Conservation (phyloP, 1,140 invertebrate species). For the Bombyx mandarina region DNA sequence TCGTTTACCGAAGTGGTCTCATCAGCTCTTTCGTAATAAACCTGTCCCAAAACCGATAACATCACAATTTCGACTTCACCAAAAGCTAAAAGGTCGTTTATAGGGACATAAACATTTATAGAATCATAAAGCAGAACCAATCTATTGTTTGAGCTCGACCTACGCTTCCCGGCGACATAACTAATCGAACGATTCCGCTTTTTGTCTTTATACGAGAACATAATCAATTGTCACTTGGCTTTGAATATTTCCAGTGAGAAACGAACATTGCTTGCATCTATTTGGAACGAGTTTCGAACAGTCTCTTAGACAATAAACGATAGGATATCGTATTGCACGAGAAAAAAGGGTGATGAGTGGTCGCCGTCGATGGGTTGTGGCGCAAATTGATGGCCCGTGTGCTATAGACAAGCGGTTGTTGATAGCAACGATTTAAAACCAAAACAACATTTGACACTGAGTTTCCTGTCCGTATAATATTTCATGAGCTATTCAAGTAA, state of each 20-base stretch:
- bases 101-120: constrained; percentile 67
- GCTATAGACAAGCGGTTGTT: constrained; percentile 26
- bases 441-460: constrained; percentile 27
- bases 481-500: constrained; percentile 42
- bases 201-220: constrained; percentile 50
- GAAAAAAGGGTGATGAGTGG: constrained; percentile 66
- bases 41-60: constrained; percentile 48
- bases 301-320: constrained; percentile 48
- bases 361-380: constrained; percentile 37
- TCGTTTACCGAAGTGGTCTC: constrained; percentile 28
- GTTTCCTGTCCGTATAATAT: constrained; percentile 31
- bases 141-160: constrained; percentile 58
- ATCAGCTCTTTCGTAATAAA: constrained; percentile 48
- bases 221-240: constrained; percentile 66
- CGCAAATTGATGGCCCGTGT: constrained; percentile 44
- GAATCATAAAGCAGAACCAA: constrained; percentile 65
- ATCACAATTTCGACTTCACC: constrained; percentile 49
- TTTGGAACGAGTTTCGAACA: constrained; percentile 59
- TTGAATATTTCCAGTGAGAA: constrained; percentile 49
- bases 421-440: constrained; percentile 49
- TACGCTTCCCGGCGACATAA: constrained; percentile 55
- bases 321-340: constrained; percentile 60
- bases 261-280: constrained; percentile 40
- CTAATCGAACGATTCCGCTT: constrained; percentile 63
- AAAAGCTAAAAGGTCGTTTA: constrained; percentile 64